Conservation (phyloP, 2,797 vertebrate species). For the Acanthiza pusilla region DNA sequence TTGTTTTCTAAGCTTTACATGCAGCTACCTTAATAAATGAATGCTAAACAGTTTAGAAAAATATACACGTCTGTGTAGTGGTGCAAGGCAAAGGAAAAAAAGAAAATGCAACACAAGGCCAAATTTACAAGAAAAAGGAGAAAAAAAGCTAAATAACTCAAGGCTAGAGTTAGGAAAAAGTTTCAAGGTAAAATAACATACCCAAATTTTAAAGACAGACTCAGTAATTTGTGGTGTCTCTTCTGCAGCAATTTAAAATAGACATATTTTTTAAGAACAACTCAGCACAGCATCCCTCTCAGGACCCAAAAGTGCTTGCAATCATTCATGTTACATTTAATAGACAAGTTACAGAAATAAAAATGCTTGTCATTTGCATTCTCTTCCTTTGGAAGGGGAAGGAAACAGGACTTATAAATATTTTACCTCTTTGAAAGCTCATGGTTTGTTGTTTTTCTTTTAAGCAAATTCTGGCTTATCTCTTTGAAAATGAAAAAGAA, state of each 20-base stretch:
- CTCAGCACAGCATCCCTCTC: background rate
- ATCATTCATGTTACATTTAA: background rate
- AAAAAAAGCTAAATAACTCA: background rate
- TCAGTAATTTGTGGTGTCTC: background rate
- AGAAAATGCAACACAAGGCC: background rate
- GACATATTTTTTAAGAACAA: background rate
- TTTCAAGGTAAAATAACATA: background rate
- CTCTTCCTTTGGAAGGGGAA: background rate
- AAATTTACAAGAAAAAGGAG: background rate
- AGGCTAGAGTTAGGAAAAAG: background rate
- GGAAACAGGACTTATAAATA: background rate
- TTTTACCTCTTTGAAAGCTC: background rate
- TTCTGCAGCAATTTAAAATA: background rate
- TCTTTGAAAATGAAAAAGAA: constrained; percentile 8
- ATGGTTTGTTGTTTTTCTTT: background rate
- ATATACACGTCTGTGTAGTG: background rate
- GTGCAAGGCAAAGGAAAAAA: background rate
- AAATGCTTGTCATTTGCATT: background rate
- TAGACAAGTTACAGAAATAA: background rate
- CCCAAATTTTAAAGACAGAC: background rate
- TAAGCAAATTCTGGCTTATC: background rate
- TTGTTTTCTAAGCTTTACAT: background rate
- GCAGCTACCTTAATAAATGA: background rate
- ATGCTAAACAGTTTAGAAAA: background rate
- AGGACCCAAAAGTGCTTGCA: background rate